phyloP scores from a whole-genome alignment of 2,888 invertebrate species.

The Parapristionchus giblindavisi region DNA sequence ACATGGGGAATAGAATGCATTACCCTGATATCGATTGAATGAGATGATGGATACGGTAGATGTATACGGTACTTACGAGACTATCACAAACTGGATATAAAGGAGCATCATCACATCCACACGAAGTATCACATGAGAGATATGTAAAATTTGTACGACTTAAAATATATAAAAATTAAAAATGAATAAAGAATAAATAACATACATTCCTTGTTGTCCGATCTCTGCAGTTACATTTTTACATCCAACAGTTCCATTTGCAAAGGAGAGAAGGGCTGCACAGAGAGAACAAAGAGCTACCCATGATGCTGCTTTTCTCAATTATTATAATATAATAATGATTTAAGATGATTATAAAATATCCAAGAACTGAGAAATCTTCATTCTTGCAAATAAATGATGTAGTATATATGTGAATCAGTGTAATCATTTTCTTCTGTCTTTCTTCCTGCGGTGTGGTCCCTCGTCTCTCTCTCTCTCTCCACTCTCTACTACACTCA shows the following conservation, averaged over 20 bases:
- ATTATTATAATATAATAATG: too few species aligned
- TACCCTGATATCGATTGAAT: slow-evolving; percentile 45
- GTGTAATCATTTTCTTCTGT: too few species aligned
- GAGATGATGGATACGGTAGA: background rate
- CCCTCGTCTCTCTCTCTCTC: too few species aligned
- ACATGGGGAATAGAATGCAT: slow-evolving; percentile 70
- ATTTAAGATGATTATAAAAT: too few species aligned
- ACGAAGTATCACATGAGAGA: slow-evolving; percentile 66
- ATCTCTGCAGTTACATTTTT: slow-evolving; percentile 63
- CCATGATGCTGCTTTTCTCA: slow-evolving; percentile 56
- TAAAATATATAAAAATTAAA: background rate
- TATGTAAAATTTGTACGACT: slow-evolving; percentile 47
- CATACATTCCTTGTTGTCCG: slow-evolving; percentile 53
- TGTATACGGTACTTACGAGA: background rate
- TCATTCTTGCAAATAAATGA: too few species aligned
- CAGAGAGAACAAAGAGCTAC: slow-evolving; percentile 61
- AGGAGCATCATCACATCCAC: slow-evolving; percentile 67
- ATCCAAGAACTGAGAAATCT: too few species aligned
- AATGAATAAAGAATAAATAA: slow-evolving; percentile 13
- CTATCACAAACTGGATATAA: slow-evolving; percentile 70
- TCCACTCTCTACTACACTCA: too few species aligned
- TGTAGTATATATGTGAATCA: too few species aligned
- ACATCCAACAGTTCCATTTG: slow-evolving; percentile 66
- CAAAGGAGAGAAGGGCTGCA: slow-evolving; percentile 62
- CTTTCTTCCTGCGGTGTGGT: too few species aligned